phyloP scores from a whole-genome alignment of 2,888 invertebrate genomes.

The Carcina quercana region DNA sequence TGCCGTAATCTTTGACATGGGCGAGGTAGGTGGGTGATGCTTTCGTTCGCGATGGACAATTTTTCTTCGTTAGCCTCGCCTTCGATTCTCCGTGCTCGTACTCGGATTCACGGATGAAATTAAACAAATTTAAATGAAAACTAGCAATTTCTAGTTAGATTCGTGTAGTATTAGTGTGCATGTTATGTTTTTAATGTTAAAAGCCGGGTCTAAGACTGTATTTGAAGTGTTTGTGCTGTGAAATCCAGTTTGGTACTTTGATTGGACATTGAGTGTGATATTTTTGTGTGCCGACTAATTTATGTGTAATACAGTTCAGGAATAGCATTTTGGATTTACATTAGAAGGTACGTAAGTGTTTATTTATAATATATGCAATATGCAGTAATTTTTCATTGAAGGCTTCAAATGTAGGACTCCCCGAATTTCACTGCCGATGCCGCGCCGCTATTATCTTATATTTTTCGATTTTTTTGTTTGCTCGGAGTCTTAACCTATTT shows the following conservation, averaged over 20 bases:
- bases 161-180: conserved; percentile 31
- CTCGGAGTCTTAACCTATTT: no score
- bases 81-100: conserved; percentile 66
- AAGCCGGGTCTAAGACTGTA: conserved; percentile 34
- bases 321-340: conserved; percentile 38
- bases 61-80: conserved; percentile 49
- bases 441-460: no score
- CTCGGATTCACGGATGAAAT: conserved; percentile 63
- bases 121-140: conserved; percentile 49
- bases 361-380: not conserved
- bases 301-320: conserved; percentile 50
- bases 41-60: conserved; percentile 39
- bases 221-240: conserved; percentile 46
- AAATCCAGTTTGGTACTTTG: conserved; percentile 38
- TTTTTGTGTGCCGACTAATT: conserved; percentile 52
- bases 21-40: conserved; percentile 56
- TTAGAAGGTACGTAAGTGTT: conserved; percentile 38
- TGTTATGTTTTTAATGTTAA: conserved; percentile 43
- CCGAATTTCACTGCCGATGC: no score
- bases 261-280: conserved; percentile 44
- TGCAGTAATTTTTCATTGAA: not conserved
- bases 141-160: conserved; percentile 45
- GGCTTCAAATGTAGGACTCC: not conserved
- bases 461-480: no score
- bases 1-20: conserved; percentile 16